Conservation (phyloP, 2,113 vertebrate species). For the Plotosus lineatus region DNA sequence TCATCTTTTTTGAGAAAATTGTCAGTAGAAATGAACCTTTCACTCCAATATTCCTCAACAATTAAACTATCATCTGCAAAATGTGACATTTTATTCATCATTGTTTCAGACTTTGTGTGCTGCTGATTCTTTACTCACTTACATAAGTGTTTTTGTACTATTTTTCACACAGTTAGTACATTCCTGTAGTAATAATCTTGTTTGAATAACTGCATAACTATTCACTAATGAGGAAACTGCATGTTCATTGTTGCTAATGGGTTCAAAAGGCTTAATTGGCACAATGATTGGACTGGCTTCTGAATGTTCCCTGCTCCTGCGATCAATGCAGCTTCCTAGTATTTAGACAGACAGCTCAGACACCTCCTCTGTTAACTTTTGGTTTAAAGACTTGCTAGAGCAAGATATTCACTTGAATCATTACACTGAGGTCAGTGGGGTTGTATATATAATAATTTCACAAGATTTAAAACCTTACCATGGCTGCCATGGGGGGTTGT, state of each 20-base stretch:
- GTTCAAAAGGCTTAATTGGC: neutral
- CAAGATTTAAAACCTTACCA: neutral
- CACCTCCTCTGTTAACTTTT: neutral
- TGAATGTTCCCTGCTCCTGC: neutral
- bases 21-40: too few species aligned
- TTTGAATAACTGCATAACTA: neutral
- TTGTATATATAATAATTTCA: neutral
- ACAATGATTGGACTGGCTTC: neutral
- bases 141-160: neutral
- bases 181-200: neutral
- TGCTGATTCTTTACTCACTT: neutral
- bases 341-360: neutral
- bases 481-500: neutral
- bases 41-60: too few species aligned
- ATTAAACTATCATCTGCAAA: too few species aligned
- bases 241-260: slow-evolving; percentile 9
- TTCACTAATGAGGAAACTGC: slow-evolving; percentile 5
- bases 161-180: neutral
- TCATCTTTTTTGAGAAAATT: too few species aligned
- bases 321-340: neutral
- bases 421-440: neutral
- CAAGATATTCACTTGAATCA: neutral
- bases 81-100: neutral
- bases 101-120: neutral
- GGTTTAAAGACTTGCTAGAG: neutral